Conservation (phyloP, 1,140 invertebrate genomes). For the Drosophila pachea region DNA sequence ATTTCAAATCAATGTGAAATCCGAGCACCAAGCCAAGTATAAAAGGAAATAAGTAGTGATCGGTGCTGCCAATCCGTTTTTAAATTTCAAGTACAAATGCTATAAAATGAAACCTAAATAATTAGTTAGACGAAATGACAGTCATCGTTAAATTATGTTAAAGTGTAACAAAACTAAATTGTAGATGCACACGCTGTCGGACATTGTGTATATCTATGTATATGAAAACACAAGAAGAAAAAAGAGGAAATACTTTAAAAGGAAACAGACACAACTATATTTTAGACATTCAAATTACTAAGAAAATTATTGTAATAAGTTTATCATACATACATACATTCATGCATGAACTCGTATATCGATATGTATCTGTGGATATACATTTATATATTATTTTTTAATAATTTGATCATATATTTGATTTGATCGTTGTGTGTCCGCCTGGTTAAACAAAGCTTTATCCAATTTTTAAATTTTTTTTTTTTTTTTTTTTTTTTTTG, state of each 20-base stretch:
- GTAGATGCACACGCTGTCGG: conserved; percentile 11
- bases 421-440: conserved; percentile 11
- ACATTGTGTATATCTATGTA: conserved; percentile 33
- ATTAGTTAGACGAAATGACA: conserved; percentile 19
- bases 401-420: conserved; percentile 24
- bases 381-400: conserved; percentile 1
- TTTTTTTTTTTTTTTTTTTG: conserved; percentile 4
- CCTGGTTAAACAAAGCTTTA: conserved; percentile 22
- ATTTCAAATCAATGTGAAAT: background rate
- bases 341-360: conserved; percentile 17
- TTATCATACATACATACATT: conserved; percentile 24
- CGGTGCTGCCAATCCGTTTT: conserved; percentile 29
- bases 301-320: conserved; percentile 15
- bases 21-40: background rate
- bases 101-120: conserved; percentile 22
- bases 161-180: conserved; percentile 24
- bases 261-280: conserved; percentile 6
- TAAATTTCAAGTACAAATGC: conserved; percentile 48
- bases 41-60: background rate
- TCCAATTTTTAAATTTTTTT: conserved; percentile 1
- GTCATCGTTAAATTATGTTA: conserved; percentile 13
- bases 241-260: background rate
- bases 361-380: background rate
- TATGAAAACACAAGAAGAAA: conserved; percentile 14
- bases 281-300: conserved; percentile 11